Evolutionary conservation across 2,113 vertebrate genomes (phyloP), one percentile per base, ranked within the genome.

Genomic region (Anoura caudifer): DNA sequence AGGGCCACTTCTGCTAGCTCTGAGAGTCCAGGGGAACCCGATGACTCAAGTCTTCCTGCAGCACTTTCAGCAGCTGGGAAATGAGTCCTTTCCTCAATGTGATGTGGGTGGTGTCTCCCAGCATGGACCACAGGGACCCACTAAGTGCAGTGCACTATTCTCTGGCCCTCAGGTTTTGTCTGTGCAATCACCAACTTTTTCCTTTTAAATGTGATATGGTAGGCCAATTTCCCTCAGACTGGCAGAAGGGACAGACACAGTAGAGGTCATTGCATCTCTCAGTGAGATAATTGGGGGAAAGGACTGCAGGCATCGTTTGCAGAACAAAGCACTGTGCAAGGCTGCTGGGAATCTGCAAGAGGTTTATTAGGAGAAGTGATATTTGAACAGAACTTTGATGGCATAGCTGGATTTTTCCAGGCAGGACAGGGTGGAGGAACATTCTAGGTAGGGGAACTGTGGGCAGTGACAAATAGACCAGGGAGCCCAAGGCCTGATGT

Each of bases 21-120:
- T 28, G 7, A 24, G 22, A 11, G 9, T 59, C 36, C 26, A 31
- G 24, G 19, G n/a, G 12, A 43, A 50, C 14, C 36, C 31, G 36
- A 26, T 1, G 3, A 28, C 9, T 14, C 10, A 31, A 19, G 10
- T 11, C 13, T 13, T 43, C 36, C 72, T 2, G 1, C 20, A 8
- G 13, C 7, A 5, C 50, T 28, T 36, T 10, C 54, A 75, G 50
- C 31, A 70, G 67, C 19, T 17, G 81, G 54, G 33, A 41, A 22
- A 63, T 41, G 38, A 59, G 17, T 22, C 24, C 31, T 82, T 65
- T 56, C 14, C 75, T 69, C n/a, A 12, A 10, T 24, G 47, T 13
- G 36, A 24, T 2, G 22, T 56, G 61, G 59, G 61, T 17, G 4
- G 8, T 33, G 5, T 10, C 10, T 87, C 50, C 70, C 65, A 67